Percentiles rank a stretch among this genome's conserved stretches.
Evolutionary conservation across 2,113 vertebrate genomes (phyloP).

Genomic region (Oplegnathus fasciatus): DNA sequence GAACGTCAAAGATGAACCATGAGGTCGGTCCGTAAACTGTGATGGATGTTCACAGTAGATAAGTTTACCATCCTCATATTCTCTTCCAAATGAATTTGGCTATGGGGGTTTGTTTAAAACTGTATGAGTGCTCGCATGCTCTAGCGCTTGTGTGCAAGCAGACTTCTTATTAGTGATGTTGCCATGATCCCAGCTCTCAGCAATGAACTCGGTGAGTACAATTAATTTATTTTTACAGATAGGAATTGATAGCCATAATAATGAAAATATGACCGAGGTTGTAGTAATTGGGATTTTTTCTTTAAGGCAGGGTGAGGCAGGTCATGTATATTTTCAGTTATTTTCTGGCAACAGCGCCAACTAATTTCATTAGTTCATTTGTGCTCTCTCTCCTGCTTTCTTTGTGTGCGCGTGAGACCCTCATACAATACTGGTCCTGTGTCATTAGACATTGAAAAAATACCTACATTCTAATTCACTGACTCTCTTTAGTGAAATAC

Average conservation of each 20-base stretch:
- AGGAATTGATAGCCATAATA: not conserved
- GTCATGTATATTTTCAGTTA: not conserved
- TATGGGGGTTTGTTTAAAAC: not conserved
- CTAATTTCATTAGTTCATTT: slow-evolving; percentile 9
- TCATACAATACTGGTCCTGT: not conserved
- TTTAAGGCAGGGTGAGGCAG: not conserved
- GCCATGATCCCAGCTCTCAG: not conserved
- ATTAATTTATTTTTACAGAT: not conserved
- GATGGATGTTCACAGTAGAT: not conserved
- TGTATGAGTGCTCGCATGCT: fast-evolving
- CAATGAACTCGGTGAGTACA: not conserved
- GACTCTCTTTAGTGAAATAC: not conserved
- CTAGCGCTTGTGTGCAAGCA: no score
- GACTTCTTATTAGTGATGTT: not conserved
- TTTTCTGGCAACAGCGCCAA: not conserved
- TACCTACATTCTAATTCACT: not conserved
- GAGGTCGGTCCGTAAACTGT: not conserved
- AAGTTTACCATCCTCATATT: not conserved
- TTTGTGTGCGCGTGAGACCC: not conserved
- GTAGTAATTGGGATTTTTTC: not conserved
- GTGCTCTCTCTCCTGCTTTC: not conserved
- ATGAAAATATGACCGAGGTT: not conserved
- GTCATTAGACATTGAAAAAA: slow-evolving; percentile 19
- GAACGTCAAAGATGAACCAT: not conserved
- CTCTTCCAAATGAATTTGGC: not conserved